Percentiles rank a stretch among this genome's conserved stretches.
Conservation (phyloP, 2,888 invertebrate species). For the Rhimphoctona megacephalus region DNA sequence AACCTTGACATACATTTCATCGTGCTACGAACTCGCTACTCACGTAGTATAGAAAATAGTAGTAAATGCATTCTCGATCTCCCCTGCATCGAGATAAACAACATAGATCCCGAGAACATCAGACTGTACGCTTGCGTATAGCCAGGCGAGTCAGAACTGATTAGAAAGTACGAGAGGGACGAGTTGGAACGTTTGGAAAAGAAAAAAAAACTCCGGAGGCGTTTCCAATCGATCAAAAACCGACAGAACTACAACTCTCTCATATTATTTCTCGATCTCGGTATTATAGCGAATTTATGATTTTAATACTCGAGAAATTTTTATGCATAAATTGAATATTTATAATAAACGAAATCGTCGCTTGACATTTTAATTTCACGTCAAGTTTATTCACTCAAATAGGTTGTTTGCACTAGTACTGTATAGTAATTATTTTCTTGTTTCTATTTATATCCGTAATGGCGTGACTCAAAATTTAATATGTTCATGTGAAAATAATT, state of each 20-base stretch:
- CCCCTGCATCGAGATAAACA: constrained; percentile 41
- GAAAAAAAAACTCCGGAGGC: constrained; percentile 31
- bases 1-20: constrained; percentile 68
- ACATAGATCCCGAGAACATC: constrained; percentile 23
- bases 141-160: constrained; percentile 44
- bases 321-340: not conserved
- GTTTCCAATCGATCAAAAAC: constrained; percentile 44
- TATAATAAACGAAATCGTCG: not conserved
- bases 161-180: constrained; percentile 62
- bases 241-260: constrained; percentile 21
- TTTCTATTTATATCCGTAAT: not conserved
- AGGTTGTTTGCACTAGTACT: not conserved
- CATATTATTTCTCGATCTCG: constrained; percentile 6
- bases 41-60: constrained; percentile 49
- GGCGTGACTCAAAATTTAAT: not conserved
- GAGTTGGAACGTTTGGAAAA: constrained; percentile 44
- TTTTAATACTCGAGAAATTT: constrained; percentile 1
- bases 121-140: constrained; percentile 42
- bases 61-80: constrained; percentile 50
- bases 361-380: not conserved
- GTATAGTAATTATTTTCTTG: not conserved
- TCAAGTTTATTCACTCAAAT: not conserved
- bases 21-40: constrained; percentile 24
- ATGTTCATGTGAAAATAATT: not conserved
- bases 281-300: not conserved